These are phyloP conservation scores for Apamea anceps DNA, from an alignment of 2,888 invertebrate genomes.

Conservation along the genomic window DNA sequence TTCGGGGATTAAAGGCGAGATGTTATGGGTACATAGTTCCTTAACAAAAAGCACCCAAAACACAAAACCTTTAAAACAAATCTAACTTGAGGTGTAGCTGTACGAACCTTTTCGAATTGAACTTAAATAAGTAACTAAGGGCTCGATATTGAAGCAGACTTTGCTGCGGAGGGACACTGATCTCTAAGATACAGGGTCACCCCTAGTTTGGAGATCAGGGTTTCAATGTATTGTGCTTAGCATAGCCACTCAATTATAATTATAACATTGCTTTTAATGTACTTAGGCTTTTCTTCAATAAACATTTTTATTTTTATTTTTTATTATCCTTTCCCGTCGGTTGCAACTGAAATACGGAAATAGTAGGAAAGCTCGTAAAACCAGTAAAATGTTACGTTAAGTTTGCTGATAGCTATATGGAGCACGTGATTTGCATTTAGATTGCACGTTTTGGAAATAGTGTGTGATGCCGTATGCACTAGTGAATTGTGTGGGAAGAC, in stretches of 20 bases:
- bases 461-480: constrained; percentile 36
- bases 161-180: no score
- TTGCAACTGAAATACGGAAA: constrained; percentile 25
- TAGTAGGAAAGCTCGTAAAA: constrained; percentile 10
- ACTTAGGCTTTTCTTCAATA: no score
- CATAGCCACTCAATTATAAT: no score
- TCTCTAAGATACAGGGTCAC: no score
- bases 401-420: constrained; percentile 37
- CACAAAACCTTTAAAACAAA: not conserved
- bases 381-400: constrained; percentile 42
- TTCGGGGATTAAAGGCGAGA: not conserved
- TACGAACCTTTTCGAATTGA: not conserved
- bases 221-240: no score
- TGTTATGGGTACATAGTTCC: not conserved
- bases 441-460: constrained; percentile 44
- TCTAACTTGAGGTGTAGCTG: not conserved
- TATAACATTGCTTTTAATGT: no score
- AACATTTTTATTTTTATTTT: no score
- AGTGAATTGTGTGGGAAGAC: constrained; percentile 3
- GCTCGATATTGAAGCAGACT: constrained; percentile 18
- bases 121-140: constrained; percentile 49
- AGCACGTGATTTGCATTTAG: constrained; percentile 56
- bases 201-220: no score
- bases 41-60: not conserved
- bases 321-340: constrained; percentile 4